Conservation (phyloP, 2,888 invertebrate genomes). For the Hylaea fasciaria region DNA sequence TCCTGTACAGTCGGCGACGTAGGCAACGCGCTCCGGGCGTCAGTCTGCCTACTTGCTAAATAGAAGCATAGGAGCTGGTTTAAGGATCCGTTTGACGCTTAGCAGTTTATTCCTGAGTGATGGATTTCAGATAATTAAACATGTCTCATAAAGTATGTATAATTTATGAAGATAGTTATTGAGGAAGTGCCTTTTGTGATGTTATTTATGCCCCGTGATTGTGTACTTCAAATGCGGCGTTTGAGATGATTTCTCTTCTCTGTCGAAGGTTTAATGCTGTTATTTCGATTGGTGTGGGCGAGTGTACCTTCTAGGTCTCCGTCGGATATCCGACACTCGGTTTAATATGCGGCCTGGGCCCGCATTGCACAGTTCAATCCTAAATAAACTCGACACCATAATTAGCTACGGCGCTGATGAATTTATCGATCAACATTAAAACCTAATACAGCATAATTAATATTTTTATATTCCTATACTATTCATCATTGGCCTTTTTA, state of each 20-base stretch:
- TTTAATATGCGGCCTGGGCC: slow-evolving; percentile 70
- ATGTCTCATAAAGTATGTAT: slow-evolving; percentile 19
- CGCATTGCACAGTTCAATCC: slow-evolving; percentile 75
- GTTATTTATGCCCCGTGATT: slow-evolving; percentile 29
- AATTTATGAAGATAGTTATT: slow-evolving; percentile 26
- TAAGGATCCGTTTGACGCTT: slow-evolving; percentile 29
- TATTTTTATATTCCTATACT: slow-evolving; percentile 30
- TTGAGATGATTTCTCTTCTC: slow-evolving; percentile 26
- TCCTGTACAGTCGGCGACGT: slow-evolving; percentile 69
- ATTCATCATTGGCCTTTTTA: slow-evolving; percentile 21
- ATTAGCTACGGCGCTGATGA: slow-evolving; percentile 79
- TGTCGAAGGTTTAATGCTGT: slow-evolving; percentile 21
- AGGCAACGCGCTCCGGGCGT: slow-evolving; percentile 44
- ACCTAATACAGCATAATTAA: slow-evolving; percentile 33
- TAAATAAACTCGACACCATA: slow-evolving; percentile 77
- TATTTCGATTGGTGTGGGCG: slow-evolving; percentile 36
- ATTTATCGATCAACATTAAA: slow-evolving; percentile 52
- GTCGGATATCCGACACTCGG: slow-evolving; percentile 80
- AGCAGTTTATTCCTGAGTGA: slow-evolving; percentile 38
- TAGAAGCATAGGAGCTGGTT: slow-evolving; percentile 19
- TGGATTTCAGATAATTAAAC: slow-evolving; percentile 30
- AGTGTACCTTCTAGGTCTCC: slow-evolving; percentile 68
- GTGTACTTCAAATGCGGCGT: slow-evolving; percentile 17
- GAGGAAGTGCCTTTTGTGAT: slow-evolving; percentile 19
- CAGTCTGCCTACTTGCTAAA: slow-evolving; percentile 41